Conservation (phyloP, 64 coral and sea anemone species). For the Montipora sp. region DNA sequence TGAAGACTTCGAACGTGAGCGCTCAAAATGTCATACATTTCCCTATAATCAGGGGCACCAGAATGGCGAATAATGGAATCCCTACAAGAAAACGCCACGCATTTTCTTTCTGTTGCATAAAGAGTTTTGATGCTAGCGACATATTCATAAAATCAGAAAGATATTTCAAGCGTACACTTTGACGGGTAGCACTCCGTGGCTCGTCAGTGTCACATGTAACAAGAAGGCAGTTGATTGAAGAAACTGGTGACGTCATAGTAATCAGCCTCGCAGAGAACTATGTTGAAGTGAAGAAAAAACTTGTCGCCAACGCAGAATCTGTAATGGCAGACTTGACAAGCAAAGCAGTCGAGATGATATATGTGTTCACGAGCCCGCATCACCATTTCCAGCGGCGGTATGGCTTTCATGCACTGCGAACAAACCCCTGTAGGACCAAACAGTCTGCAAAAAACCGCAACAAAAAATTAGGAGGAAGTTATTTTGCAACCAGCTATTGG, state of each 20-base stretch:
- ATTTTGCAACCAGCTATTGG: not conserved
- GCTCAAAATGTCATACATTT: too few relatives aligned
- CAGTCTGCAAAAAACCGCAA: conserved; percentile 49
- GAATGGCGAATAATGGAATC: too few relatives aligned
- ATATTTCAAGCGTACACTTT: too few relatives aligned
- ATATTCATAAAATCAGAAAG: not conserved
- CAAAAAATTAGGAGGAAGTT: not conserved
- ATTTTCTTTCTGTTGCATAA: not conserved
- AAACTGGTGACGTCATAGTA: conserved; percentile 70
- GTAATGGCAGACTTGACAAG: conserved; percentile 82
- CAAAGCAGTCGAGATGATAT: conserved; percentile 88
- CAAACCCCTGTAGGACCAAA: conserved; percentile 83
- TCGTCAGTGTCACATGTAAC: not conserved
- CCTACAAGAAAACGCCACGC: too few relatives aligned
- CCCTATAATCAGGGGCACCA: too few relatives aligned
- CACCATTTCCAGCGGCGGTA: conserved; percentile 90
- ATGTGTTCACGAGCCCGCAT: conserved; percentile 85
- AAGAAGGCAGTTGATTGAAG: conserved; percentile 14
- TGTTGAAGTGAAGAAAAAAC: conserved; percentile 81
- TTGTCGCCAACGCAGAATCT: conserved; percentile 90
- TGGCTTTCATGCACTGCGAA: conserved; percentile 76
- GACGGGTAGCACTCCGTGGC: too few relatives aligned
- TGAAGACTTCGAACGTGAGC: too few relatives aligned
- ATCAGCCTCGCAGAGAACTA: conserved; percentile 83
- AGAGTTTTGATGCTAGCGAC: not conserved